These are phyloP conservation scores for Microcaecilia unicolor DNA, from an alignment of 2,797 vertebrate species.

Conservation along the genomic window DNA sequence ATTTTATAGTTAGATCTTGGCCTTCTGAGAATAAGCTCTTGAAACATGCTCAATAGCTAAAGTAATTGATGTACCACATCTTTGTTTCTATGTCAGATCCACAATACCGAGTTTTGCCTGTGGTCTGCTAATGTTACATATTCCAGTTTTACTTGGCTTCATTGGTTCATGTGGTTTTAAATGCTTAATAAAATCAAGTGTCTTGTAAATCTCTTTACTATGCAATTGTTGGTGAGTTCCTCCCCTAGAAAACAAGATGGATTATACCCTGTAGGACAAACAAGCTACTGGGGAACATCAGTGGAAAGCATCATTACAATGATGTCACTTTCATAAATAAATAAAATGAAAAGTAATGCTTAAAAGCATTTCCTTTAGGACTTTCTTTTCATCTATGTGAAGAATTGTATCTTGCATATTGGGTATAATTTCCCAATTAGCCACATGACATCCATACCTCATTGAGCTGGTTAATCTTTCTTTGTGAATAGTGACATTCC, in stretches of 20 bases:
- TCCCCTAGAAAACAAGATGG: not conserved
- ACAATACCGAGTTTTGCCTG: too few relatives aligned
- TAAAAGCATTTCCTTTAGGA: not conserved
- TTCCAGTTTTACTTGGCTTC: too few relatives aligned
- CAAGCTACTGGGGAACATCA: not conserved
- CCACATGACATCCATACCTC: not conserved
- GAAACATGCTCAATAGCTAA: too few relatives aligned
- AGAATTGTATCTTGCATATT: not conserved
- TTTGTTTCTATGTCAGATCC: too few relatives aligned
- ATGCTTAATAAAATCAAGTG: too few relatives aligned
- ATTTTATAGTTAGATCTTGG: too few relatives aligned
- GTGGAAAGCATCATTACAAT: not conserved
- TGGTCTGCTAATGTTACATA: too few relatives aligned
- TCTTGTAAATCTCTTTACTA: too few relatives aligned
- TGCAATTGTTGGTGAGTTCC: constrained; percentile 1
- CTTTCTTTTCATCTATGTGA: not conserved
- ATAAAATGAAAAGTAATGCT: not conserved
- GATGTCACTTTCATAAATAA: not conserved
- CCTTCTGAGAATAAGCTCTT: too few relatives aligned
- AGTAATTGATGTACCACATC: too few relatives aligned
- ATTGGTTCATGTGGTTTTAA: too few relatives aligned
- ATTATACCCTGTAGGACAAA: not conserved
- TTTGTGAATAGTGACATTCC: constrained; percentile 32
- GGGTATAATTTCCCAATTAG: not conserved
- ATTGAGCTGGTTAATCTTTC: constrained; percentile 11